Evolutionary conservation across 1,140 invertebrate genomes (phyloP).

Genomic region (Zaprionus gabonicus): DNA sequence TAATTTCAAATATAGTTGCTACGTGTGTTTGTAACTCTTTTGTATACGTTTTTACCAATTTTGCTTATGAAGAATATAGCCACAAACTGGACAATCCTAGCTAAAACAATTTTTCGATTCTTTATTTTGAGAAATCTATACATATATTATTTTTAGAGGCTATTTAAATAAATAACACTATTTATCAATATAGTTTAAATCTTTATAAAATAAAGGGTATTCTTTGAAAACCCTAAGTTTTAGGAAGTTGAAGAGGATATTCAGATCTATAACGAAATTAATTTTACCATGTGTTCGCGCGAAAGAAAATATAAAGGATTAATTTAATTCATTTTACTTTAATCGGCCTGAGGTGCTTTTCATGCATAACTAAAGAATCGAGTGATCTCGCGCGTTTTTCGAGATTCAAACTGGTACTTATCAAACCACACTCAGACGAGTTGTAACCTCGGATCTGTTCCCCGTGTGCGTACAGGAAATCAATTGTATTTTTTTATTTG

Average conservation of each 20-base stretch:
- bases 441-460: constrained; percentile 14
- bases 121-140: neutral
- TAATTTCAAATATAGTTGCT: constrained; percentile 41
- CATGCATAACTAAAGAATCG: constrained; percentile 52
- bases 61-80: constrained; percentile 30
- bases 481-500: constrained; percentile 20
- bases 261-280: neutral
- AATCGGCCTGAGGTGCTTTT: constrained; percentile 61
- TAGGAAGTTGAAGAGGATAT: neutral
- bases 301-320: neutral
- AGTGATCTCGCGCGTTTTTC: neutral
- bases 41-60: constrained; percentile 25
- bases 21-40: constrained; percentile 40
- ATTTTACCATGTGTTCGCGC: neutral
- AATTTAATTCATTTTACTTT: neutral
- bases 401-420: neutral
- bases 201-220: neutral
- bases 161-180: neutral
- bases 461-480: constrained; percentile 18
- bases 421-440: constrained; percentile 5
- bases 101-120: neutral
- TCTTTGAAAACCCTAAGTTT: neutral
- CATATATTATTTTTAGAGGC: neutral
- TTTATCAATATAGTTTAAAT: neutral
- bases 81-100: neutral